Evolutionary conservation across 1,140 invertebrate species (phyloP).

Genomic region (Eulimnadia texana): DNA sequence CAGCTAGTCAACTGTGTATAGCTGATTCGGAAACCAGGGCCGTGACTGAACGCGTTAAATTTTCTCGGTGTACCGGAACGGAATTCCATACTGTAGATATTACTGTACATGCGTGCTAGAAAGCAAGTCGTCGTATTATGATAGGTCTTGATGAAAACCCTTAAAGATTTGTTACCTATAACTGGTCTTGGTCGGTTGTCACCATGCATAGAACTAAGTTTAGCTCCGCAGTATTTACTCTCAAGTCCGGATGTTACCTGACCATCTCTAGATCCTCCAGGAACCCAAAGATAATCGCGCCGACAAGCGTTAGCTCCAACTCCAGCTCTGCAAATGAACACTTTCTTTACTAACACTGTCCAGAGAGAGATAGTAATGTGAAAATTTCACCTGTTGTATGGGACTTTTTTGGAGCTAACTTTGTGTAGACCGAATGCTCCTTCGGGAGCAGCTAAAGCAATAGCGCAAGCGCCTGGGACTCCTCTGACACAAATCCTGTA

Average conservation of each 20-base stretch:
- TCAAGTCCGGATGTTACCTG: neutral
- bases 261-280: neutral
- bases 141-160: neutral
- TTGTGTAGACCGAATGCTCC: slow-evolving; percentile 18
- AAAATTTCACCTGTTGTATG: neutral
- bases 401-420: slow-evolving; percentile 3
- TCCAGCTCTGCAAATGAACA: slow-evolving; percentile 3
- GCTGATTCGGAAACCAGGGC: slow-evolving; percentile 8
- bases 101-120: slow-evolving; percentile 5
- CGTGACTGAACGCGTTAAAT: slow-evolving; percentile 10
- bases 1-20: slow-evolving; percentile 6
- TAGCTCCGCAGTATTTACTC: slow-evolving; percentile 8
- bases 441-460: slow-evolving; percentile 15
- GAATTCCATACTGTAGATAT: slow-evolving; percentile 1
- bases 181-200: slow-evolving; percentile 7
- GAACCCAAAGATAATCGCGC: slow-evolving; percentile 12
- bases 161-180: neutral
- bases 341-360: neutral
- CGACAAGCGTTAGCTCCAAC: slow-evolving; percentile 8
- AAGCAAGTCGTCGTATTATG: neutral
- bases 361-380: neutral
- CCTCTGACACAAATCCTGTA: slow-evolving; percentile 24
- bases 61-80: slow-evolving; percentile 7
- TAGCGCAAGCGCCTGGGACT: slow-evolving; percentile 19
- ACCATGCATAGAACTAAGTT: slow-evolving; percentile 7